Base-by-base conservation (phyloP, 2,888 invertebrate genomes). In the Yponomeuta cagnagella region DNA sequence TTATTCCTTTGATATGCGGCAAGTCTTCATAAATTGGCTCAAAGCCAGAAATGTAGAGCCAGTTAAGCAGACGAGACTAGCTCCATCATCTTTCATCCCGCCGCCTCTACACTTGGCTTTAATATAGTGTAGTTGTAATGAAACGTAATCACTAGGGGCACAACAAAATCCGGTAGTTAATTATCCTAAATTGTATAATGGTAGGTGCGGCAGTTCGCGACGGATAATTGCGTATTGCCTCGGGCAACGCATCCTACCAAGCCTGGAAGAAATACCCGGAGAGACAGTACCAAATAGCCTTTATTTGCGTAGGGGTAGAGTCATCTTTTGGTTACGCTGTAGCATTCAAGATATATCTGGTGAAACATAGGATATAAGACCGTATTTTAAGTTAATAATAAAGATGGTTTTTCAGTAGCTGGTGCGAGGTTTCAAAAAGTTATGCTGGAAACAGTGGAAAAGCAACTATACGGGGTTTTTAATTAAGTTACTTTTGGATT, bases 121-220 rank as follows among this genome's bases (percentile, higher is more conserved):
- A 86, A 72, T 72, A 71, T 71, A 83, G 80, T 72, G 75, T 79
- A 80, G 83, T 84, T 86, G 88, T 89, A 89, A 91, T 90, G 88
- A 88, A 84, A 86, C 82, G 86, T 85, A 89, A 92, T 92, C 88
- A 88, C 85, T 75, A 78, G 82, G 78, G 82, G 82, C 83, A 80
- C 82, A 84, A 85, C 88, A 83, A 89, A 89, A 87, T 90, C 90
- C 92, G 86, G 90, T 90, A 91, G 92, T 92, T 92, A 92, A 92
- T 92, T 90, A 86, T 88, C 85, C 89, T 84, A 92, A 93, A 93
- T 93, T 92, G 92, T 90, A 87, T 92, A 92, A 92, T 92, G 82
- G 80, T 76, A 74, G 79, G 87, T 78, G 85, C 82, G 84, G 85
- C 83, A 84, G 82, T 85, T 85, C 79, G 85, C 85, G 84, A 84